Conservation (phyloP, 2,113 vertebrate genomes). For the Todiramphus saurophagus region DNA sequence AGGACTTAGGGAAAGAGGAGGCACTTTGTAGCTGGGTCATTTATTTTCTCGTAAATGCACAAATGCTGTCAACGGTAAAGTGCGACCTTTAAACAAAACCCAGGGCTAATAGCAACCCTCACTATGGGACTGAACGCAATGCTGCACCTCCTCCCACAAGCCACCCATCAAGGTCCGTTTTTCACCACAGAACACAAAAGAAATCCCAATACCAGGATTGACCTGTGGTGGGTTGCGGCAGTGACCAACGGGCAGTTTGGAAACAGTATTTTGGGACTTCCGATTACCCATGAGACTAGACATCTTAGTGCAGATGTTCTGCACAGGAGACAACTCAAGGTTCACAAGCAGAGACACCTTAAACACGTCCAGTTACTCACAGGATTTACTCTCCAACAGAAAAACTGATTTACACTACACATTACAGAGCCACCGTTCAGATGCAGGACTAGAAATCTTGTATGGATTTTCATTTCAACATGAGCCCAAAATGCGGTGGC, state of each 20-base stretch:
- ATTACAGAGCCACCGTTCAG: background rate
- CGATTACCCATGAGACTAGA: rapidly evolving
- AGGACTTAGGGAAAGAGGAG: background rate
- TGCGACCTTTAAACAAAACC: background rate
- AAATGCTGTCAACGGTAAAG: background rate
- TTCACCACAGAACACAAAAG: rapidly evolving
- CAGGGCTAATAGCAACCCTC: background rate
- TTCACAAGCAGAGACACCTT: background rate
- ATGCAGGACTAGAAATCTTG: background rate
- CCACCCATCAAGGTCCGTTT: background rate
- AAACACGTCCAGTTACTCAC: rapidly evolving
- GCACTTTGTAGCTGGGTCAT: background rate
- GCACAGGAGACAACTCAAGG: rapidly evolving
- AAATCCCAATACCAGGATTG: rapidly evolving
- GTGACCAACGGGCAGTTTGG: rapidly evolving
- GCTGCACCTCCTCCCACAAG: background rate
- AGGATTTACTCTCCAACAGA: background rate
- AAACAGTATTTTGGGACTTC: background rate
- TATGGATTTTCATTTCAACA: background rate
- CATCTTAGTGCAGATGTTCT: background rate
- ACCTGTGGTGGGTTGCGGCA: rapidly evolving
- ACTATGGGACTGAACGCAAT: rapidly evolving
- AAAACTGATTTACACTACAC: background rate
- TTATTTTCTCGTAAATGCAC: background rate
- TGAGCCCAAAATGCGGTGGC: background rate